Conservation (phyloP, 2,888 invertebrate species). For the Stenotaenia linearis region DNA sequence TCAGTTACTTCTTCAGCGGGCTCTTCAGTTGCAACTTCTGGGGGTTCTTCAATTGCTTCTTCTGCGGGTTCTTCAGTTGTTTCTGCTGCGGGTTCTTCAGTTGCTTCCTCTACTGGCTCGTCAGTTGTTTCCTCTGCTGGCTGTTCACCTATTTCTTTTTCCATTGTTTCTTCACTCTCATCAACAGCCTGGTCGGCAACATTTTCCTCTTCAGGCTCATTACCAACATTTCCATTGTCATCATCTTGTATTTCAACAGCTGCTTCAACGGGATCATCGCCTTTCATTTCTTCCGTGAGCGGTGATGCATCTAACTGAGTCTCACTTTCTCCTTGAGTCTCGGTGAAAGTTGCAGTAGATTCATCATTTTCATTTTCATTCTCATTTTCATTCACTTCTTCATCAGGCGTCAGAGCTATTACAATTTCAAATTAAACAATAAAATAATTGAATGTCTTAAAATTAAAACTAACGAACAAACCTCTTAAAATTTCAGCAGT, state of each 20-base stretch:
- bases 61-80: background rate
- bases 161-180: background rate
- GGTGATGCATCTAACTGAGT: background rate
- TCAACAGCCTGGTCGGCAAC: background rate
- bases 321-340: background rate
- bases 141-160: background rate
- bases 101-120: background rate
- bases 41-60: background rate
- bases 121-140: no score
- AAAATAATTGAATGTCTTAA: background rate
- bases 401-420: slow-evolving; percentile 28
- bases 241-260: background rate
- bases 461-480: background rate
- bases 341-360: background rate
- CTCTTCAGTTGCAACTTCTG: background rate
- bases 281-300: background rate
- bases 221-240: no score
- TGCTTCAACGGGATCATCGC: background rate
- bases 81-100: background rate
- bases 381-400: no score
- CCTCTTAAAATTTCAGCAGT: slow-evolving; percentile 36
- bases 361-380: background rate
- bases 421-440: background rate
- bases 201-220: background rate
- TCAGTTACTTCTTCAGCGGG: background rate